These are phyloP conservation scores for Parotia lawesii DNA, from an alignment of 2,113 vertebrate genomes.

Conservation along the genomic window DNA sequence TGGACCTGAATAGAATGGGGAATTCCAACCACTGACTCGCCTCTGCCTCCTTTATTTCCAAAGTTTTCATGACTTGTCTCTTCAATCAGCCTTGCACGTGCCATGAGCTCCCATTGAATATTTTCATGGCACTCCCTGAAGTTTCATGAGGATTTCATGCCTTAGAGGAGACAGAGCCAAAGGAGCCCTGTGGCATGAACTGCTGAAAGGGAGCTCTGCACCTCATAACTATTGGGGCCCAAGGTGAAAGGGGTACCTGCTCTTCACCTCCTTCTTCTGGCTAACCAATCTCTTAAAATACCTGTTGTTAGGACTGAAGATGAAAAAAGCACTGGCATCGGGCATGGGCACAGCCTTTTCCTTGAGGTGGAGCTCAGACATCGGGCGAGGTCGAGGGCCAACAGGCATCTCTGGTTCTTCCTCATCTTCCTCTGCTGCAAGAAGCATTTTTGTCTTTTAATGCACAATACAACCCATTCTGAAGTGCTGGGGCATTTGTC, in stretches of 20 bases:
- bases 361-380: conserved; percentile 95
- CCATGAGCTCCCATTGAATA: not conserved
- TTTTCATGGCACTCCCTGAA: not conserved
- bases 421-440: conserved; percentile 88
- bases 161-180: not conserved
- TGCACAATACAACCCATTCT: not conserved
- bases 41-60: not conserved
- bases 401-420: conserved; percentile 98
- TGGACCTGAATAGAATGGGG: not conserved
- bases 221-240: not conserved
- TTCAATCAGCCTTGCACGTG: not conserved
- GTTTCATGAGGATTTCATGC: not conserved
- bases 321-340: conserved; percentile 93
- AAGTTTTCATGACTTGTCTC: not conserved
- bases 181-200: not conserved
- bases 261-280: not conserved
- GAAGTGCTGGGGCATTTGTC: not conserved
- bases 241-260: not conserved
- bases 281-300: conserved; percentile 44
- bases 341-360: conserved; percentile 96
- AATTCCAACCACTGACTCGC: not conserved
- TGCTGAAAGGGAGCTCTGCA: not conserved
- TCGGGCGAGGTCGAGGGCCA: conserved; percentile 90
- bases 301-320: conserved; percentile 96
- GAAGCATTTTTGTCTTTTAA: not conserved